A percentile compares a stretch with the other conserved stretches of the same genome.
These are phyloP conservation scores for Volucella bombylans DNA, from an alignment of 2,888 invertebrate genomes.

Conservation along the genomic window DNA sequence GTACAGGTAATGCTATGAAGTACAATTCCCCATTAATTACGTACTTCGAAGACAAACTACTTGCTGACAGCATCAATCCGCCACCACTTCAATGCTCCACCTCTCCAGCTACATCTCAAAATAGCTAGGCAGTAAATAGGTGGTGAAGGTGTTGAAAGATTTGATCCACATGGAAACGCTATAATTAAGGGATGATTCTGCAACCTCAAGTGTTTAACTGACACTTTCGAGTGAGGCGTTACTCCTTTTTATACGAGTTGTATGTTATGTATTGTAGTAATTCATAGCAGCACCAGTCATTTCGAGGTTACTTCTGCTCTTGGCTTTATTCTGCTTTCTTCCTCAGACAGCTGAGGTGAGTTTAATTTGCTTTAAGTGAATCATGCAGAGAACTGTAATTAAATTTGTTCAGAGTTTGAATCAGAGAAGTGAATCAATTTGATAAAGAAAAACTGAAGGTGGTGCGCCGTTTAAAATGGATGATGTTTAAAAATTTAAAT, in stretches of 20 bases:
- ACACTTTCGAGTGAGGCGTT: slow-evolving; percentile 51
- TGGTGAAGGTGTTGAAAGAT: slow-evolving; percentile 66
- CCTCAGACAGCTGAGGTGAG: slow-evolving; percentile 19
- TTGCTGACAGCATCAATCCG: slow-evolving; percentile 63
- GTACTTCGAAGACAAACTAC: slow-evolving; percentile 58
- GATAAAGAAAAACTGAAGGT: slow-evolving; percentile 14
- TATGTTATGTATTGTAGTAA: neutral
- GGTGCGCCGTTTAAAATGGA: slow-evolving; percentile 20
- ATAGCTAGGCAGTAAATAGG: slow-evolving; percentile 36
- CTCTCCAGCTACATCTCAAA: neutral
- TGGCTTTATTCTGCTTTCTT: slow-evolving; percentile 8
- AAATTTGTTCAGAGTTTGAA: slow-evolving; percentile 41
- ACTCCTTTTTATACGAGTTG: neutral
- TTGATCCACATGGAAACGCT: slow-evolving; percentile 63
- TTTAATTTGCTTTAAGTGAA: slow-evolving; percentile 51
- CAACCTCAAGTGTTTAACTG: slow-evolving; percentile 69
- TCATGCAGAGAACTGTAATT: slow-evolving; percentile 61
- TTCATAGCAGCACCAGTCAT: slow-evolving; percentile 17
- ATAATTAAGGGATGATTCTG: slow-evolving; percentile 72
- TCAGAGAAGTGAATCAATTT: slow-evolving; percentile 27
- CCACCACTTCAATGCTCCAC: slow-evolving; percentile 20
- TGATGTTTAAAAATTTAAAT: slow-evolving; percentile 32
- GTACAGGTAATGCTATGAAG: neutral
- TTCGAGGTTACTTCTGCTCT: slow-evolving; percentile 5
- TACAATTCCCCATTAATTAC: slow-evolving; percentile 53